A percentile compares a stretch with the other conserved stretches of the same genome.
Conservation (phyloP, 1,140 invertebrate species). For the Zaprionus nigranus region DNA sequence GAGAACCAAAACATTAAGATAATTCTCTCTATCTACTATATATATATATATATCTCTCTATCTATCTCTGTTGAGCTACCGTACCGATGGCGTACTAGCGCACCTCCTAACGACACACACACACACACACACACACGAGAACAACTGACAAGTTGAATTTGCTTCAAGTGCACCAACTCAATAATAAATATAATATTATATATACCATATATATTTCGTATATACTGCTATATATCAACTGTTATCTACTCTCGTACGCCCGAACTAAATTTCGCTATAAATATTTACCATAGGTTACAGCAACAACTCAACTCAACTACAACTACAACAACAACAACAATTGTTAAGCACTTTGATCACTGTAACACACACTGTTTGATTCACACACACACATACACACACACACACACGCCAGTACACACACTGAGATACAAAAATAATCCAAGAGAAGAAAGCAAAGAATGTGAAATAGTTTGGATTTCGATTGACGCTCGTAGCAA, state of each 20-base stretch:
- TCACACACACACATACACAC: constrained; percentile 44
- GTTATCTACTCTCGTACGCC: constrained; percentile 28
- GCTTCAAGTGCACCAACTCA: constrained; percentile 71
- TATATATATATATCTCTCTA: not conserved
- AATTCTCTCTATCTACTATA: constrained; percentile 3
- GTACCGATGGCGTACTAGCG: constrained; percentile 62
- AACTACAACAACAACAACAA: constrained; percentile 39
- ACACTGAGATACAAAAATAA: constrained; percentile 26
- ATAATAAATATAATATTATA: constrained; percentile 30
- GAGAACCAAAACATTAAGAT: constrained; percentile 15
- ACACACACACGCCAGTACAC: constrained; percentile 27
- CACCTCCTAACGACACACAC: constrained; percentile 61
- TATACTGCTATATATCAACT: constrained; percentile 56
- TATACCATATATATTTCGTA: constrained; percentile 53
- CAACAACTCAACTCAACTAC: constrained; percentile 39
- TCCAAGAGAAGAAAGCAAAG: not conserved
- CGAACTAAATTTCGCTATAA: constrained; percentile 64
- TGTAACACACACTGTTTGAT: constrained; percentile 65
- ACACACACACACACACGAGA: constrained; percentile 42
- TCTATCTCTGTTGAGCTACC: constrained; percentile 57
- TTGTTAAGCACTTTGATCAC: constrained; percentile 74
- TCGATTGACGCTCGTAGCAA: constrained; percentile 16
- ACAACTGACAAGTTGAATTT: constrained; percentile 63
- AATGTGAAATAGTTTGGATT: no score
- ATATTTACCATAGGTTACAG: constrained; percentile 64